Percentiles rank a stretch among this genome's conserved stretches.
Conservation (phyloP, 2,113 vertebrate genomes). For the Scophthalmus maximus region DNA sequence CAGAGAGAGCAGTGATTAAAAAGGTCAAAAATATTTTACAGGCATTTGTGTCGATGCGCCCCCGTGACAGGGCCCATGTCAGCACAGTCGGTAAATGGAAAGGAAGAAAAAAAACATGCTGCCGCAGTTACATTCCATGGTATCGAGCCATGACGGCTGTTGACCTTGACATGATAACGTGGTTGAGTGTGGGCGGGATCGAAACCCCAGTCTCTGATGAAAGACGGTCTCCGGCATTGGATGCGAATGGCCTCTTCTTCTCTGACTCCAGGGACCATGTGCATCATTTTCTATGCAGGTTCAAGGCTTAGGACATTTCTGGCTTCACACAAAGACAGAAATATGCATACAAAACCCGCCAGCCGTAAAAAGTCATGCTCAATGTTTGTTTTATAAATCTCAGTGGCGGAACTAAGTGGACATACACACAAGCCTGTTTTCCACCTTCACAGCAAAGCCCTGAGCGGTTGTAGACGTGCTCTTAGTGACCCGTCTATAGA, state of each 20-base stretch:
- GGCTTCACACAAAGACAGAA: neutral
- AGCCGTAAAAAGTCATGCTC: neutral
- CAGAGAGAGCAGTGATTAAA: neutral
- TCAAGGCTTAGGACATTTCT: neutral
- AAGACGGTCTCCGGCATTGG: neutral
- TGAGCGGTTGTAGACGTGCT: neutral
- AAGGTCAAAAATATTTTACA: slow-evolving; percentile 7
- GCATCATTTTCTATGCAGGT: too few relatives aligned
- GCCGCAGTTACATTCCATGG: neutral
- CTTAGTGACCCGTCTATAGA: neutral
- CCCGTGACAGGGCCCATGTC: neutral
- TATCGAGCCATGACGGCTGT: too few relatives aligned
- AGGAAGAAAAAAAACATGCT: neutral
- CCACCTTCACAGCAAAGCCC: neutral
- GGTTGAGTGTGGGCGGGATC: neutral
- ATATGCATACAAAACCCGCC: neutral
- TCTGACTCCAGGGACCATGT: neutral
- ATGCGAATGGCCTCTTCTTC: neutral
- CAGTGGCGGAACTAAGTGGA: neutral
- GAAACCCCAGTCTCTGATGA: neutral
- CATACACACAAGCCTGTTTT: neutral
- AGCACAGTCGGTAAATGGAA: neutral
- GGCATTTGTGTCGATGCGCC: neutral
- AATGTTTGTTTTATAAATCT: neutral
- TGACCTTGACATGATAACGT: too few relatives aligned